These are phyloP conservation scores for Aurelia sp. DNA, from an alignment of 30 jellyfish, hydroid and myxozoan species.

Conservation along the genomic window DNA sequence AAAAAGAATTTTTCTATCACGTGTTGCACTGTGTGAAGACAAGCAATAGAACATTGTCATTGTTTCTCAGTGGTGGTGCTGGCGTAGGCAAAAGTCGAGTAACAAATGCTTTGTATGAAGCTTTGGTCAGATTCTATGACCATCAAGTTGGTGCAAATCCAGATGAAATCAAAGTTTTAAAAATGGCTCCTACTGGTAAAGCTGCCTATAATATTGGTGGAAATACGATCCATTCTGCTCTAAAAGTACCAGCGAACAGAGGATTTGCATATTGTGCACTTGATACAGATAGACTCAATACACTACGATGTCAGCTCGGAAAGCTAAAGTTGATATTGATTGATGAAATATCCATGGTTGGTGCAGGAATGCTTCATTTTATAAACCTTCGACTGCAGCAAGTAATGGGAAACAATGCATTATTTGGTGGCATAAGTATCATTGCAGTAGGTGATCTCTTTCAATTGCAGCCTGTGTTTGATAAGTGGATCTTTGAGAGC, in stretches of 20 bases:
- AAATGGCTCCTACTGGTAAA: constrained; percentile 27
- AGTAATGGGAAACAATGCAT: background rate
- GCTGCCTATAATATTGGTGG: constrained; percentile 44
- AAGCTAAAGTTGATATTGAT: constrained; percentile 11
- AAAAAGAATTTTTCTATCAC: constrained; percentile 24
- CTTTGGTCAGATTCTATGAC: background rate
- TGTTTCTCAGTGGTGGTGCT: constrained; percentile 52
- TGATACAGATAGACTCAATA: constrained; percentile 19
- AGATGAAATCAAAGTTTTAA: constrained; percentile 1
- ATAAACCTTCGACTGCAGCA: constrained; percentile 16
- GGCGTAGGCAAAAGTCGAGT: constrained; percentile 45
- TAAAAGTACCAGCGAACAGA: constrained; percentile 13
- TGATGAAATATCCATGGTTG: constrained; percentile 57
- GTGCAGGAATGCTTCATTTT: constrained; percentile 8
- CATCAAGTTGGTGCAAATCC: constrained; percentile 14
- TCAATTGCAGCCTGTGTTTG: constrained; percentile 20
- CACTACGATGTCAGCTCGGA: background rate
- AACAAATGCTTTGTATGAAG: background rate
- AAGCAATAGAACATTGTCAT: background rate
- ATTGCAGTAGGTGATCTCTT: constrained; percentile 8
- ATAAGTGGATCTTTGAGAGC: constrained; percentile 24
- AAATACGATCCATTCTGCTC: constrained; percentile 41
- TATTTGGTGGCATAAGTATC: constrained; percentile 27
- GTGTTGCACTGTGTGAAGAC: background rate
- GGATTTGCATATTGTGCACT: constrained; percentile 14